phyloP scores from a whole-genome alignment of 2,113 vertebrate genomes.

The Solea solea region DNA sequence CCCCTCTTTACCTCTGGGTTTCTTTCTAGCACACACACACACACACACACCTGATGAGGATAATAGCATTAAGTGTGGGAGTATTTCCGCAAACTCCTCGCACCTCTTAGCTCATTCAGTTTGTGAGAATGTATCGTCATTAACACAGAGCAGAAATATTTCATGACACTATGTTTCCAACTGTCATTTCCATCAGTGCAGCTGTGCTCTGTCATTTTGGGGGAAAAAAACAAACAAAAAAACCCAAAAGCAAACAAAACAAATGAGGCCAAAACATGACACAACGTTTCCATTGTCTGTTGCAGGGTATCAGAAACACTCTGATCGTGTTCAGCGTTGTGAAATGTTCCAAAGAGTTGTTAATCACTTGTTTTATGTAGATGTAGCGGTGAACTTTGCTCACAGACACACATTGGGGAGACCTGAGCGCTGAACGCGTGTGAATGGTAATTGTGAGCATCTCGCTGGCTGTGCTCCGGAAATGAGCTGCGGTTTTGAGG shows the following conservation, averaged over 20 bases:
- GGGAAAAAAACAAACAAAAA: background rate
- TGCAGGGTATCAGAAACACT: background rate
- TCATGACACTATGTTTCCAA: background rate
- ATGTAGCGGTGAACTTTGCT: background rate
- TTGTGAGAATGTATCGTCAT: background rate
- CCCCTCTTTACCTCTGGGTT: slow-evolving; percentile 1
- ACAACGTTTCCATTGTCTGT: slow-evolving; percentile 38
- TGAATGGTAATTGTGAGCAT: background rate
- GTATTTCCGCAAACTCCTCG: slow-evolving; percentile 36
- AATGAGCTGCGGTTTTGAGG: slow-evolving; percentile 50
- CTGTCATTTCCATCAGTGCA: background rate
- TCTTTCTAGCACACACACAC: background rate
- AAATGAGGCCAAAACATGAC: slow-evolving; percentile 1
- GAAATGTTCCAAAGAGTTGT: background rate
- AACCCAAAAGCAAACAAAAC: background rate
- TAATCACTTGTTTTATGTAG: slow-evolving; percentile 28
- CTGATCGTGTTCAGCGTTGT: background rate
- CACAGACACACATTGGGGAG: background rate
- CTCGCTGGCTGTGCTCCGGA: slow-evolving; percentile 3
- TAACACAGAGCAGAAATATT: background rate
- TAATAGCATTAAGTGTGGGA: slow-evolving; percentile 37
- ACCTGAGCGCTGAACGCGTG: rapidly evolving
- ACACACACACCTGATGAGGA: slow-evolving; percentile 34
- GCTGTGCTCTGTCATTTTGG: background rate
- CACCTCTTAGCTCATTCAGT: background rate